Percentiles rank a stretch among this genome's conserved stretches.
Conservation (phyloP, 2,113 vertebrate genomes). For the Rynchops niger region DNA sequence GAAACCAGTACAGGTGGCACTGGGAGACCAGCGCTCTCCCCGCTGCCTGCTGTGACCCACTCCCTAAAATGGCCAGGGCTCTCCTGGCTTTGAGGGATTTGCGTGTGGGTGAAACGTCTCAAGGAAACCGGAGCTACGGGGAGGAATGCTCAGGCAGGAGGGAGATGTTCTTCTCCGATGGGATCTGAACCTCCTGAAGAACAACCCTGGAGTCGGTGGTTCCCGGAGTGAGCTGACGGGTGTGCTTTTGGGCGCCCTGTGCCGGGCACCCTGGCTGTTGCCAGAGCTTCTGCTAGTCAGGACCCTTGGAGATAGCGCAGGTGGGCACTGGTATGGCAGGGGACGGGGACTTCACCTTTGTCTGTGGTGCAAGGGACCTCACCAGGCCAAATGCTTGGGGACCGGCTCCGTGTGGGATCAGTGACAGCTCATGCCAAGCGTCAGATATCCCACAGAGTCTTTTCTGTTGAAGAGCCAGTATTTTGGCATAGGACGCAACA, state of each 20-base stretch:
- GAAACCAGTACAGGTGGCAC: neutral
- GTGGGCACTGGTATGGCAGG: neutral
- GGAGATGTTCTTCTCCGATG: neutral
- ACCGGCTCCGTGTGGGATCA: neutral
- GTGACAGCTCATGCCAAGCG: neutral
- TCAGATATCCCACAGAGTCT: neutral
- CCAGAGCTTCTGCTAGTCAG: neutral
- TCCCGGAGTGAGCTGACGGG: neutral
- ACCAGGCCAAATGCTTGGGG: neutral
- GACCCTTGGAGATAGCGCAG: neutral
- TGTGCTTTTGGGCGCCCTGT: fast-evolving
- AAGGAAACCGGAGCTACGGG: neutral
- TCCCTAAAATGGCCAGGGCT: neutral
- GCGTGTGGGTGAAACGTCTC: neutral
- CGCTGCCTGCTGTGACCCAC: fast-evolving
- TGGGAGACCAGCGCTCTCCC: neutral
- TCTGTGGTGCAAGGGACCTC: neutral
- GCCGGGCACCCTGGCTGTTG: fast-evolving
- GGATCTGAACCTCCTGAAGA: neutral
- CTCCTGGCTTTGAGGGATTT: neutral
- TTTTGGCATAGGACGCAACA: neutral
- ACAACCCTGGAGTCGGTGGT: neutral
- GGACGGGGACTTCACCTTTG: neutral
- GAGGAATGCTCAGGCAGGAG: neutral
- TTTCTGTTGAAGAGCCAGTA: neutral